phyloP scores from a whole-genome alignment of 2,113 vertebrate genomes.

The Xenotilapia longispinis region DNA sequence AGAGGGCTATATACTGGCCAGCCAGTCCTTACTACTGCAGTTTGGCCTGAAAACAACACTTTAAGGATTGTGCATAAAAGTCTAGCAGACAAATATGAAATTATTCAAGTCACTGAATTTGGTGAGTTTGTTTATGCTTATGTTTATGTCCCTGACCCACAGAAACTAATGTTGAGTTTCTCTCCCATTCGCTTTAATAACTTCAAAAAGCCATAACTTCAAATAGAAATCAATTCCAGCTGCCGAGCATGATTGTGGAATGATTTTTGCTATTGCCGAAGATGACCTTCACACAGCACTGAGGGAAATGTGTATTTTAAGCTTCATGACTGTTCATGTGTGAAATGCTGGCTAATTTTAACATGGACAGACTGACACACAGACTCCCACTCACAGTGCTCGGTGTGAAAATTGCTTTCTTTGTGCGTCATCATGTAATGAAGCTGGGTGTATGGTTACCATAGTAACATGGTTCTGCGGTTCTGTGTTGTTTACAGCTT shows the following conservation, averaged over 20 bases:
- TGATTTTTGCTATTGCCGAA: not conserved
- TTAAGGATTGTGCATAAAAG: not conserved
- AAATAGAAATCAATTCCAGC: not conserved
- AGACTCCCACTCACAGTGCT: not conserved
- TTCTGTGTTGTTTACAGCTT: not conserved
- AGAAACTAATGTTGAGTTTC: rapidly evolving
- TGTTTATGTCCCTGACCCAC: not conserved
- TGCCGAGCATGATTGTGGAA: not conserved
- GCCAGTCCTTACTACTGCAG: not conserved
- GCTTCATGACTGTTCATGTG: not conserved
- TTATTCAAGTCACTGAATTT: rapidly evolving
- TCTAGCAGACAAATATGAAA: rapidly evolving
- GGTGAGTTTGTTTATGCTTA: not conserved
- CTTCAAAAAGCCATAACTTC: not conserved
- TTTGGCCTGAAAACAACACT: not conserved
- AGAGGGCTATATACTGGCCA: rapidly evolving
- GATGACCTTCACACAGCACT: not conserved
- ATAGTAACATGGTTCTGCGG: not conserved
- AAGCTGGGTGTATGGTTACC: conserved; percentile 22
- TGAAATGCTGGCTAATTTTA: not conserved
- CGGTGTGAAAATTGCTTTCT: not conserved
- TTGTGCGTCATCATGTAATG: conserved; percentile 5
- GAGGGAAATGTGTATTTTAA: not conserved
- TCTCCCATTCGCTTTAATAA: rapidly evolving
- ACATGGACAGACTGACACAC: conserved; percentile 1